Percentiles rank a stretch among this genome's conserved stretches.
Evolutionary conservation across 2,797 vertebrate species (phyloP).

Genomic region (Gambusia yucatana): DNA sequence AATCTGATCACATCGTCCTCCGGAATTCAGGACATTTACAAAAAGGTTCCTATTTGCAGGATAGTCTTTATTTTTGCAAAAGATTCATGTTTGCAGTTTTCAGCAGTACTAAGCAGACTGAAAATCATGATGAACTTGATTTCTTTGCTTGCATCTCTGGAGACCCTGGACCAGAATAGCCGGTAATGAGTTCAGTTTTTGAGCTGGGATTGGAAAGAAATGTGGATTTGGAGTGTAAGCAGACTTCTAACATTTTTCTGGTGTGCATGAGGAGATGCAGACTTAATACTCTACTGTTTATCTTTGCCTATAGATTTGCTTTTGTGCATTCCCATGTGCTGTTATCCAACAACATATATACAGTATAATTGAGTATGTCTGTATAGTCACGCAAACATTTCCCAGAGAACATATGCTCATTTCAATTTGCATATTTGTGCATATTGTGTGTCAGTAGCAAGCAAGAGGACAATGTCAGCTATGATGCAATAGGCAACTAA

Average conservation of each 20-base stretch:
- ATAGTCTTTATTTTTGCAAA: constrained; percentile 21
- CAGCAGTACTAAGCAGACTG: constrained; percentile 44
- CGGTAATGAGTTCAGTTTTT: constrained; percentile 65
- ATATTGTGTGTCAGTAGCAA: constrained; percentile 35
- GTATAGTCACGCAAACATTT: constrained; percentile 4
- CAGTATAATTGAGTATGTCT: neutral
- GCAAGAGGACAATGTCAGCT: constrained; percentile 61
- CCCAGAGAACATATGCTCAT: constrained; percentile 19
- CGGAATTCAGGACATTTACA: neutral
- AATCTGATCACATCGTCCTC: neutral
- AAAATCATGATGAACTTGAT: constrained; percentile 47
- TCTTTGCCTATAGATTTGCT: neutral
- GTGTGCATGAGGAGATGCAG: neutral
- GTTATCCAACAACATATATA: neutral
- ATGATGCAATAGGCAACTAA: constrained; percentile 72
- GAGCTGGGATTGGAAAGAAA: constrained; percentile 38
- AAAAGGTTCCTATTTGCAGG: constrained; percentile 6
- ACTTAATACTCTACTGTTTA: constrained; percentile 7
- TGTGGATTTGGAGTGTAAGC: constrained; percentile 46
- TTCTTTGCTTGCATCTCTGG: constrained; percentile 47
- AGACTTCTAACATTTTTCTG: constrained; percentile 26
- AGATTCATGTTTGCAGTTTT: constrained; percentile 23
- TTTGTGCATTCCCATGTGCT: neutral
- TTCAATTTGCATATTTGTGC: constrained; percentile 33
- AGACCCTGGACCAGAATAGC: constrained; percentile 59